A percentile compares a stretch with the other conserved stretches of the same genome.
These are phyloP conservation scores for Halcyon chelicuti DNA, from an alignment of 2,797 vertebrate genomes.

Conservation along the genomic window DNA sequence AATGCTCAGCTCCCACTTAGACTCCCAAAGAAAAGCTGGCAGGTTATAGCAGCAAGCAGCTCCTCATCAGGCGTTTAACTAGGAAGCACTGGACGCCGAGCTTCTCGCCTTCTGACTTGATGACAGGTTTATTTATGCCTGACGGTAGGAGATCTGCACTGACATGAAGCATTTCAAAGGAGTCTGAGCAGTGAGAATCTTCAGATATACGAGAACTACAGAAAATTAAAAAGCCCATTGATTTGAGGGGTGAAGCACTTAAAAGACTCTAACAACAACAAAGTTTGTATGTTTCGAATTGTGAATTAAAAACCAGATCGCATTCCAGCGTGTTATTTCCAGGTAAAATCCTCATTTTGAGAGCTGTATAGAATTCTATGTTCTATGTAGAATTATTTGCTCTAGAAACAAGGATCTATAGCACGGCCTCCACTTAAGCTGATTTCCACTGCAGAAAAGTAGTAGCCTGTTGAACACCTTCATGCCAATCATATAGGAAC, in stretches of 20 bases:
- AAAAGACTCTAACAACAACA: not conserved
- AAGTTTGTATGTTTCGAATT: not conserved
- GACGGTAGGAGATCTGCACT: not conserved
- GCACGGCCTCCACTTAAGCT: not conserved
- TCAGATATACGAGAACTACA: not conserved
- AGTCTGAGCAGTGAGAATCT: not conserved
- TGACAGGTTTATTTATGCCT: conserved; percentile 27
- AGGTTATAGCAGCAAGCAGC: conserved; percentile 10
- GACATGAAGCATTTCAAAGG: not conserved
- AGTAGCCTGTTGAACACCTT: not conserved
- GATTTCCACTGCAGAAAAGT: not conserved
- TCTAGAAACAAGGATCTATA: not conserved
- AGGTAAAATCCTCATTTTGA: not conserved
- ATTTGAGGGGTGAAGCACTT: conserved; percentile 4
- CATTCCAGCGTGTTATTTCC: not conserved
- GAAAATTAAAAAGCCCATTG: not conserved
- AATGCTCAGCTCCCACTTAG: not conserved
- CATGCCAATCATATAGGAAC: not conserved
- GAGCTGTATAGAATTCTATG: not conserved
- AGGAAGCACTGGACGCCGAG: conserved; percentile 16
- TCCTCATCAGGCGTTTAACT: not conserved
- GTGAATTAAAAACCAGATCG: not conserved
- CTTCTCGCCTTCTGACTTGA: not conserved
- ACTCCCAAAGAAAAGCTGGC: not conserved
- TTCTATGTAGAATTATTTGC: not conserved